Base-by-base conservation (phyloP, 2,888 invertebrate genomes). In the Cremastobaeus sp. region DNA sequence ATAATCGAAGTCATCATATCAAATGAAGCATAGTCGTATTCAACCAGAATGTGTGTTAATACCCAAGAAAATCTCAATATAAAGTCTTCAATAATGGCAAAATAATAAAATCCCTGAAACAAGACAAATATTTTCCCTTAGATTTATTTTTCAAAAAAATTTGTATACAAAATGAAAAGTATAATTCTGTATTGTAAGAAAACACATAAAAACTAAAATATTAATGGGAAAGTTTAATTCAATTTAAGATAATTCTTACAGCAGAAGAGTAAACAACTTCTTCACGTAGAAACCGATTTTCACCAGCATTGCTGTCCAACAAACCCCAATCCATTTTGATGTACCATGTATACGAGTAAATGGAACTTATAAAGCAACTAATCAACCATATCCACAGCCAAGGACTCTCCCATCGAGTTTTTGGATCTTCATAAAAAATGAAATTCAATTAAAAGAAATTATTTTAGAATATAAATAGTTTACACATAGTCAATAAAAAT, bases 241-340 rank as follows among this genome's bases (percentile, higher is more conserved):
- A n/a, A n/a, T n/a, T n/a, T n/a, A n/a, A n/a, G n/a, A n/a, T n/a
- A n/a, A n/a, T 69, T 86, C 91, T 90, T 88, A 97, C 97, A 87
- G 94, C 93, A 17, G 95, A 94, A 12, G 96, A 96, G 86, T 98
- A 98, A 6, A 98, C 98, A 66, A 97, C 94, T 90, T 98, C 98
- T 85, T 98, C 98, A 35, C 98, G 90, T 0, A 98, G 90, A 86
- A 97, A 94, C 85, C 91, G 92, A 90, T 98, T 96, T 89, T 97
- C 97, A 0, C 95, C 96, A 0, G 97, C 94, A 78, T 95, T 95
- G 60, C 93, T 92, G 84, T 98, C 98, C 83, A 99, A 93, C 60
- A 99, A 90, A 0, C 98, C 98, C 99, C 99, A 99, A 90, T 99
- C 99, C 95, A 99, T 96, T 89, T 96, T 96, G 28, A 99, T 94